Conservation (phyloP, 2,888 invertebrate genomes). For the Litoditis marina region DNA sequence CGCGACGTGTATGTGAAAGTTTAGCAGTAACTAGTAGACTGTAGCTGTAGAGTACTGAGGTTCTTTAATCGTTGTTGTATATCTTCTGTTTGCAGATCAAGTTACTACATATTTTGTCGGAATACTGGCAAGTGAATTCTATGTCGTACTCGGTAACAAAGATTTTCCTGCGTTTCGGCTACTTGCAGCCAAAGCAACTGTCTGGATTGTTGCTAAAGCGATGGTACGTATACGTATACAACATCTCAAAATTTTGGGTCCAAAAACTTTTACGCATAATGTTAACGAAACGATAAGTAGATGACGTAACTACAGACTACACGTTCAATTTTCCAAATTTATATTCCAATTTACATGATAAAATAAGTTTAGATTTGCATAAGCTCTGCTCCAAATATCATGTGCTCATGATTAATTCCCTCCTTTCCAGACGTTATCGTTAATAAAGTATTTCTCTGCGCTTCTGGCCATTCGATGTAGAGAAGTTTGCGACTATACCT, state of each 20-base stretch:
- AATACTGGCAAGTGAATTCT: slow-evolving; percentile 67
- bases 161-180: slow-evolving; percentile 60
- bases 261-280: too few species aligned
- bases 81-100: slow-evolving; percentile 66
- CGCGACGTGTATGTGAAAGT: too few species aligned
- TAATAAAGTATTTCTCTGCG: slow-evolving; percentile 64
- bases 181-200: slow-evolving; percentile 61
- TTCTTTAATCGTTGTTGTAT: too few species aligned
- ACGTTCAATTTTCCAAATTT: slow-evolving; percentile 61
- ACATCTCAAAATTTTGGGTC: too few species aligned
- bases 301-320: too few species aligned
- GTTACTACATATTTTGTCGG: slow-evolving; percentile 67
- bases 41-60: too few species aligned
- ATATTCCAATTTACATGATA: too few species aligned
- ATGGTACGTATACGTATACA: slow-evolving; percentile 53
- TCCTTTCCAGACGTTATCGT: slow-evolving; percentile 63
- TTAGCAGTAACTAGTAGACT: too few species aligned
- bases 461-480: slow-evolving; percentile 66
- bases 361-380: too few species aligned
- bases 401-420: too few species aligned
- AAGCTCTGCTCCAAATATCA: too few species aligned
- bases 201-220: slow-evolving; percentile 60
- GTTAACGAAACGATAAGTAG: too few species aligned
- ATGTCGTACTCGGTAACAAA: slow-evolving; percentile 65
- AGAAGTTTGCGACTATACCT: slow-evolving; percentile 63